Base-by-base conservation (phyloP, 2,113 vertebrate species). In the Apistogramma diplotaenia region DNA sequence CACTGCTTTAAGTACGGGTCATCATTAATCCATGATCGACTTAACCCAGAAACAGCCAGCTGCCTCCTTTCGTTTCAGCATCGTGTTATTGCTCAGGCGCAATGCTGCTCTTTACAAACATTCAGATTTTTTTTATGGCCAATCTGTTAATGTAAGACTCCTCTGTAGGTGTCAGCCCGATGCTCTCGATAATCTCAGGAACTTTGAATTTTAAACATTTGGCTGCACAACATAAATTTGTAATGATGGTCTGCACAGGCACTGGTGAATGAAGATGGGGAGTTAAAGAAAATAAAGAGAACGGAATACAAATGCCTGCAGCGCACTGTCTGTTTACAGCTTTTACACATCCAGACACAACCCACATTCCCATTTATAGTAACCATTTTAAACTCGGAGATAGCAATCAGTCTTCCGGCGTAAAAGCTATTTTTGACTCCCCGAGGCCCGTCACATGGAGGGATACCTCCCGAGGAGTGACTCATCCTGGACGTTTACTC, bases 401-500 rank as follows among this genome's bases (percentile, higher is more conserved):
- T 72, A 74, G 71, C 33, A 81, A 83, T 87, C 78, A 73, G 40
- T 46, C 74, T 75, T 37, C 10, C 3, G 2, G 85, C 25, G 49
- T 51, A 37, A 82, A 82, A 56, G 58, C 46, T 40, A 46, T 79
- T 76, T 87, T 67, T 4, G 6, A 12, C 74, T 72, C 1, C 2
- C 31, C 6, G 3, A 54, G 72, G 75, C 76, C 78, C 83, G 81
- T 76, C 75, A 33, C 53, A 31, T 70, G 43, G 29, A 73, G 82
- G 83, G 71, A 82, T 49, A 51, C 75, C 71, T 85, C 76, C 71
- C 2, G 29, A 70, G 16, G 35, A 80, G 82, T 88, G 87, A 87
- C 80, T 89, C 89, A 81, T 78, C 65, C 60, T 58, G 75, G 82
- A 81, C 25, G 7, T 43, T 54, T 58, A 5, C 70, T 49, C 25